Conservation (phyloP, 2,797 vertebrate genomes). For the Octomys mimax region DNA sequence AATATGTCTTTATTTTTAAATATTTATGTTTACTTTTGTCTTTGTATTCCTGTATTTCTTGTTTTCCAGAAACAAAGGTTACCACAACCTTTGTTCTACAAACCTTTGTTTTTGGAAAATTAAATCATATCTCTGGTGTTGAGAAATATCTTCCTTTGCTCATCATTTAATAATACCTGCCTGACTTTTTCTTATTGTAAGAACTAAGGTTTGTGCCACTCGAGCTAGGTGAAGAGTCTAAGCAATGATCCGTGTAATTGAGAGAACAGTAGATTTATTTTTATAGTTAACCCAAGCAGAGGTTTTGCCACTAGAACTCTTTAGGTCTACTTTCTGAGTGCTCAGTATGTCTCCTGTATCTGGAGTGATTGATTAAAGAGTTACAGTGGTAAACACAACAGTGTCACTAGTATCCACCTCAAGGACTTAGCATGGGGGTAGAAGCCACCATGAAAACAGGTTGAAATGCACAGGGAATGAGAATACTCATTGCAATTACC, state of each 20-base stretch:
- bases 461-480: not conserved
- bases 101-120: conserved; percentile 36
- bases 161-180: not conserved
- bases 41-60: too few relatives aligned
- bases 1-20: not conserved
- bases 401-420: not conserved
- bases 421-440: not conserved
- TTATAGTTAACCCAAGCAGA: not conserved
- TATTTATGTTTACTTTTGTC: not conserved
- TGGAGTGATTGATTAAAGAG: conserved; percentile 63
- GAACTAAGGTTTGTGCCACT: not conserved
- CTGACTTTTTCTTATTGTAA: conserved; percentile 13
- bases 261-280: conserved; percentile 60
- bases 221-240: not conserved
- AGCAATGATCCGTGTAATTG: conserved; percentile 56
- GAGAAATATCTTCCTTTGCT: not conserved
- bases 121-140: not conserved
- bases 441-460: not conserved
- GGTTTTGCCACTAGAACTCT: conserved; percentile 39
- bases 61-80: too few relatives aligned
- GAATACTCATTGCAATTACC: not conserved
- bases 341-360: not conserved
- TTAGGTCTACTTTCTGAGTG: conserved; percentile 31
- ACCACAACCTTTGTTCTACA: not conserved
- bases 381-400: not conserved